A percentile compares a stretch with the other conserved stretches of the same genome.
phyloP scores from a whole-genome alignment of 1,140 invertebrate species.

The Dinoponera quadriceps region DNA sequence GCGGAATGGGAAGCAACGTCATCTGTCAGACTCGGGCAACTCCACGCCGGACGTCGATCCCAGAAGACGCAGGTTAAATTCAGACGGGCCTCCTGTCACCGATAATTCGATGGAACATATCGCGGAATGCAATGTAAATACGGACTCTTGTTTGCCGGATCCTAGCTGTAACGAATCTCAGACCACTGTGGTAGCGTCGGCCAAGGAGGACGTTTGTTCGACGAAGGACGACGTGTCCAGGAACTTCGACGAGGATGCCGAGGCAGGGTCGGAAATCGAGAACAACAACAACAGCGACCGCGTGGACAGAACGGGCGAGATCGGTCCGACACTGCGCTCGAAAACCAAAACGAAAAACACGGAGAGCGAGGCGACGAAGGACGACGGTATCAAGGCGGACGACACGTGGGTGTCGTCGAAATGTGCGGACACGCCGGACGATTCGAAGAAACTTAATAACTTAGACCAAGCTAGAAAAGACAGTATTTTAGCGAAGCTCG shows the following conservation, averaged over 20 bases:
- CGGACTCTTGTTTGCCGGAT: conserved; percentile 88
- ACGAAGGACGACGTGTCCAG: conserved; percentile 82
- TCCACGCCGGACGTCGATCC: conserved; percentile 82
- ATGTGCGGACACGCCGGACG: conserved; percentile 60
- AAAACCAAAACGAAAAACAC: conserved; percentile 82
- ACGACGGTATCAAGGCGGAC: conserved; percentile 64
- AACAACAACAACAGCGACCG: conserved; percentile 81
- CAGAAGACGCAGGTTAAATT: conserved; percentile 86
- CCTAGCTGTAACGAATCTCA: conserved; percentile 78
- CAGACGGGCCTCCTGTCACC: conserved; percentile 86
- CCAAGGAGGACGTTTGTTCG: conserved; percentile 71
- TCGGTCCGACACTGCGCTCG: conserved; percentile 81
- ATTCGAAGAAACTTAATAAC: conserved; percentile 66
- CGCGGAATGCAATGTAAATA: conserved; percentile 84
- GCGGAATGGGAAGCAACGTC: conserved; percentile 88
- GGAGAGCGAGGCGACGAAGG: conserved; percentile 68
- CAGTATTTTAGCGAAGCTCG: conserved; percentile 74
- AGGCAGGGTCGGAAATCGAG: conserved; percentile 78
- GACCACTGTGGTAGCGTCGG: conserved; percentile 32
- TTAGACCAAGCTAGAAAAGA: conserved; percentile 78
- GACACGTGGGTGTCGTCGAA: conserved; percentile 47
- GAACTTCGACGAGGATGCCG: conserved; percentile 79
- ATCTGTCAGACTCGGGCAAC: conserved; percentile 83
- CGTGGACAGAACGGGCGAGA: conserved; percentile 71
- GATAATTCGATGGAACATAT: conserved; percentile 86